These are phyloP conservation scores for Brachyhypopomus occidentalis DNA, from an alignment of 2,113 vertebrate genomes.

Conservation along the genomic window DNA sequence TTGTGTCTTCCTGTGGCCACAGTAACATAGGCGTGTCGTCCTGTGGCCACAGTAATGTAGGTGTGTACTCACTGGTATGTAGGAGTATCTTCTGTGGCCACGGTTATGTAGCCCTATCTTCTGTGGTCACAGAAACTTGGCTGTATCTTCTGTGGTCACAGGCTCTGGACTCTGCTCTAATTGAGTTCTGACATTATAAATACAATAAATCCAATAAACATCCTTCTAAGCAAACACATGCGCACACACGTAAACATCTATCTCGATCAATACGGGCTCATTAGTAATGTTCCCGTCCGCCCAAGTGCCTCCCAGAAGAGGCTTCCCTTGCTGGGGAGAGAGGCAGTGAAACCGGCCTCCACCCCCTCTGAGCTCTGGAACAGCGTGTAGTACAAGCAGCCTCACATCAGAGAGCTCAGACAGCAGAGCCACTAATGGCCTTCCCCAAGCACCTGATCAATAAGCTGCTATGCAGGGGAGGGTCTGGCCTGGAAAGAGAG, in stretches of 20 bases:
- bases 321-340: conserved; percentile 11
- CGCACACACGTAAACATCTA: neutral
- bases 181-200: neutral
- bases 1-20: neutral
- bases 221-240: neutral
- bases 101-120: too few species aligned
- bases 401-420: neutral
- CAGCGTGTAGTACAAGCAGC: conserved; percentile 14
- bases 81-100: too few species aligned
- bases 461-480: neutral
- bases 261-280: conserved; percentile 53
- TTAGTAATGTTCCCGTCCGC: conserved; percentile 44
- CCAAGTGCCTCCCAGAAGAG: conserved; percentile 46
- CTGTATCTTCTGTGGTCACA: neutral
- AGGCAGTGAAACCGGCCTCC: conserved; percentile 6
- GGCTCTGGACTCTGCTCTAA: neutral
- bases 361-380: conserved; percentile 41
- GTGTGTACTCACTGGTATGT: too few species aligned
- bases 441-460: conserved; percentile 36
- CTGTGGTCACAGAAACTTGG: too few species aligned
- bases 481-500: conserved; percentile 4
- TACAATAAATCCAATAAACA: neutral
- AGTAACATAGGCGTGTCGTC: too few species aligned
- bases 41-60: neutral
- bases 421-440: conserved; percentile 27